Evolutionary conservation across 2,113 vertebrate species (phyloP), one percentile per base, ranked within the genome.

Genomic region (Campylorhamphus procurvoides): DNA sequence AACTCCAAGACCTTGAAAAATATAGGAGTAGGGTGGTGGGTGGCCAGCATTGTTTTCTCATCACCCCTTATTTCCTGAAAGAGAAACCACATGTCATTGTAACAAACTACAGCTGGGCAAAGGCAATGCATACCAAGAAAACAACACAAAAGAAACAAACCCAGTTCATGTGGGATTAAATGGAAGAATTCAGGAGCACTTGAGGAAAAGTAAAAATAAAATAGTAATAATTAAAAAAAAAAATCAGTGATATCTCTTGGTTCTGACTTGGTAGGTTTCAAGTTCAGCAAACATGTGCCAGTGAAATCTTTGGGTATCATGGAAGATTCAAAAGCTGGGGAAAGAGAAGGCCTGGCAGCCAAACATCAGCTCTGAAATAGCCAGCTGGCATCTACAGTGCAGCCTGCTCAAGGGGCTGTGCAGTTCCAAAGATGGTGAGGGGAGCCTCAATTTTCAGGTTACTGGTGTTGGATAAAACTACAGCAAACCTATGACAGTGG

Each of bases 161-260:
- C 6, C 16, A 60, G 1, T 18, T 73, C 28, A 60, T 60, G 28
- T 37, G 25, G 10, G 35, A 82, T 72, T 85, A 85, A 72, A 59
- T 27, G 9, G 18, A 12, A 85, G 7, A 75, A 79, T 47, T 53
- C 53, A 27, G 58, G 6, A 86, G 15, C 33, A 58, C 13, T 14
- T 62, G 23, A 56, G 17, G 14, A 9, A 79, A 85, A 55, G 23
- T 1, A 4, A 64, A 69, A 67, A 10, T 19, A 64, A 42, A 66
- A 55, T 14, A 62, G 12, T 8, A 58, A 35, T n/a, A 63, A 60
- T 33, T 37, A 3, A 25, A 33, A 29, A 62, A 62, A 28, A 66
- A 35, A 58, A 66, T 60, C 24, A 53, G 11, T 84, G 11, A 16
- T 13, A 1, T 39, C 2, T 2, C 12, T 89, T 1, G 0, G 17